Base-by-base conservation (phyloP, 2,888 invertebrate genomes). In the Sphaerophoria taeniata region DNA sequence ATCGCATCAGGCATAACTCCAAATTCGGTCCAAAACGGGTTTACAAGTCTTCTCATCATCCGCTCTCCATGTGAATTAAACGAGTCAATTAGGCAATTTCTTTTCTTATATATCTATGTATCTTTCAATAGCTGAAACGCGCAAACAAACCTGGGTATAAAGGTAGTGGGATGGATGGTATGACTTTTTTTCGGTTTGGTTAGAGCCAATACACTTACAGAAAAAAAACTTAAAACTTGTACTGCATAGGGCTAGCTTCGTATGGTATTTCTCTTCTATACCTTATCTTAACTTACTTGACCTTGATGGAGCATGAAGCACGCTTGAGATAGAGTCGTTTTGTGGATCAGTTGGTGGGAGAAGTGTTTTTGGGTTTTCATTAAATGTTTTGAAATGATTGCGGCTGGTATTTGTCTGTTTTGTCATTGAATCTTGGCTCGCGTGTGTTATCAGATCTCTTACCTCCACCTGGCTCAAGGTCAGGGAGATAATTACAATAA, bases 1-100 rank as follows among this genome's bases (percentile, higher is more conserved):
- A 36, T 67, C 67, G 34, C n/a, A 70, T 14, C 11, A 73, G 72
- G 67, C 76, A 81, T 80, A 80, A 85, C 84, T 80, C 73, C 43
- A 43, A 72, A 67, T 79, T 73, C 36, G 73, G 61, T 63, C 71
- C 75, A 81, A 24, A 81, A 85, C 76, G 36, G 73, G 80, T 80
- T 85, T 81, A 24, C 58, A 67, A 65, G 9, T 63, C 47, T 60
- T 24, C 36, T 56, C 60, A 47, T 58, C 65, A 67, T 61, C 43
- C n/a, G 60, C 61, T 74, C 53, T 61, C 65, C 71, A 71, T 75
- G 65, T 67, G 60, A 55, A 70, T 79, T 80, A 73, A 63, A 63
- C 63, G 72, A 85, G 53, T 51, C 4, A 65, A 63, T 81, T 73
- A 70, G 45, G 84, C 47, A 79, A 63, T 81, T 73, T 74, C 63